A percentile compares a stretch with the other conserved stretches of the same genome.
Evolutionary conservation across 2,797 vertebrate genomes (phyloP).

Genomic region (Rhynchotus rufescens): DNA sequence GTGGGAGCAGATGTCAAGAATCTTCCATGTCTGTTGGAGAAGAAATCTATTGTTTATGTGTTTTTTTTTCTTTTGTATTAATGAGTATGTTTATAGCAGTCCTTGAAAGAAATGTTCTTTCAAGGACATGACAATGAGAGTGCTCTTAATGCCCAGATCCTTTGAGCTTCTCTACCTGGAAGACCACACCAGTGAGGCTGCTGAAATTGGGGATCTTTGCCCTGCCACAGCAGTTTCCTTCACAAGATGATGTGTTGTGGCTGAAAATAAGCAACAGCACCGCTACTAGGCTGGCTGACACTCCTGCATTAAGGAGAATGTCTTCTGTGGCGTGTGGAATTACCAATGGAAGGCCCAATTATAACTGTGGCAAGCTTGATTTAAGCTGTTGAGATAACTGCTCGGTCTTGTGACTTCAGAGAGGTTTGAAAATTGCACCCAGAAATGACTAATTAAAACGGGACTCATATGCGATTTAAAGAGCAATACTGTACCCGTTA

Average conservation of each 20-base stretch:
- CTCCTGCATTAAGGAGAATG: neutral
- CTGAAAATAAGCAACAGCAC: neutral
- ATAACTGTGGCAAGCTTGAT: neutral
- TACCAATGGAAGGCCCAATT: neutral
- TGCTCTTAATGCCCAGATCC: neutral
- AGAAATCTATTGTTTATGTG: neutral
- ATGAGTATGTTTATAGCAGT: neutral
- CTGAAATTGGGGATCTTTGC: neutral
- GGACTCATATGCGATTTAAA: neutral
- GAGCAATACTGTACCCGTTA: neutral
- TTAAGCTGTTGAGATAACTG: neutral
- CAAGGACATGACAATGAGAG: no score
- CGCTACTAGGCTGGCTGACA: neutral
- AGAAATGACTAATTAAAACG: neutral
- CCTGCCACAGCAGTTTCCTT: fast-evolving
- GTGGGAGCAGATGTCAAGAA: neutral
- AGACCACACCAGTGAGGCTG: neutral
- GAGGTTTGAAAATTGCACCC: neutral
- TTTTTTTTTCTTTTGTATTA: neutral
- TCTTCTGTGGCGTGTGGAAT: fast-evolving
- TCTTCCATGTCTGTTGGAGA: fast-evolving
- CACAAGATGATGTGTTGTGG: neutral
- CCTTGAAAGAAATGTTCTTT: neutral
- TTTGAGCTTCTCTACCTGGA: neutral
- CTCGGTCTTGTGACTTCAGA: neutral